Base-by-base conservation (phyloP, 2,797 vertebrate species). In the Danio tinwini region DNA sequence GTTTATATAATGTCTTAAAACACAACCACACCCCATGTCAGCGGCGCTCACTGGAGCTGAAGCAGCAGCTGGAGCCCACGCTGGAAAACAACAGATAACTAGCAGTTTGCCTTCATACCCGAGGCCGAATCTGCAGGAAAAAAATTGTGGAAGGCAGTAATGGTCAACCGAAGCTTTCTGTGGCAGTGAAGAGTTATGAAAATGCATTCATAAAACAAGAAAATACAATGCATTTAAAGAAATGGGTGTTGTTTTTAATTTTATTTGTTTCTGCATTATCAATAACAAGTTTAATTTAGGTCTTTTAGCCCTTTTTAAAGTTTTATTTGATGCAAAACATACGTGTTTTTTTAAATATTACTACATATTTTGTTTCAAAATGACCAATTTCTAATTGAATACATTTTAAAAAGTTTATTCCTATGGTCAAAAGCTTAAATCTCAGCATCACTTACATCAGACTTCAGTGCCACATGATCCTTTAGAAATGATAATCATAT, bases 1-100 rank as follows among this genome's bases (percentile, higher is more conserved):
- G 71, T 81, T 77, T 75, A 85, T 40, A 52, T 58, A 73, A 81
- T 52, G 47, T 55, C 62, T 61, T 49, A 68, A 55, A 53, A 77
- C 44, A 47, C 52, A 82, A 75, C 74, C 59, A 59, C 75, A 76
- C 80, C 55, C 61, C 19, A 68, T 52, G 72, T 76, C 74, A 56
- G 69, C 40, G 59, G 77, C 21, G 39, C 61, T 71, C 45, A 16
- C 37, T 61, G 80, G 65, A 59, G 16, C 61, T 39, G 67, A 40
- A 58, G 80, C 70, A 77, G 53, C 40, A 47, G 75, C 44, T n/a
- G 42, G 55, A 81, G 70, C 29, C 72, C 80, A 77, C 84, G 74
- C 71, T 72, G 84, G 79, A 87, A 89, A 72, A 84, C 85, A 86
- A 82, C 84, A 85, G 82, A 81, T 83, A 81, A 86, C 76, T 73